A percentile compares a stretch with the other conserved stretches of the same genome.
These are phyloP conservation scores for Ametastegia equiseti DNA, from an alignment of 2,888 invertebrate species.

Conservation along the genomic window DNA sequence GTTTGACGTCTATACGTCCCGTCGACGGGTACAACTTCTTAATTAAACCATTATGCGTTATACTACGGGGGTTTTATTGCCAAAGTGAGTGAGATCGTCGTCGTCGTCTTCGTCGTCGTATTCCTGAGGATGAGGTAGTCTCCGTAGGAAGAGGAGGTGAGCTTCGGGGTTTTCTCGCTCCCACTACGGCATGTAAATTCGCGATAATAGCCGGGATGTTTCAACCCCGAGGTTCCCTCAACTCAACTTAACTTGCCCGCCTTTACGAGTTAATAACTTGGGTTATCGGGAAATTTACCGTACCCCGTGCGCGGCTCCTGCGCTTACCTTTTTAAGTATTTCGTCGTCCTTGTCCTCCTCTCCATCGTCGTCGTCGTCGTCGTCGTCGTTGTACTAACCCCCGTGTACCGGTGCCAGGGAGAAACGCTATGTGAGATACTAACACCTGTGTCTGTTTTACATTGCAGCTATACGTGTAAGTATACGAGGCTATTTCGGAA, in stretches of 20 bases:
- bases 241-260: conserved; percentile 67
- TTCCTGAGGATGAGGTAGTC: too few relatives aligned
- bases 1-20: too few relatives aligned
- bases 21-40: conserved; percentile 67
- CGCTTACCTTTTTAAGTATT: conserved; percentile 7
- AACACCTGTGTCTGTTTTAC: too few relatives aligned
- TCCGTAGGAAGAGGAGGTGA: too few relatives aligned
- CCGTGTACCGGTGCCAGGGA: too few relatives aligned
- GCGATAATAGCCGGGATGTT: conserved; percentile 71
- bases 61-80: conserved; percentile 70
- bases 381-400: too few relatives aligned
- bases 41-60: conserved; percentile 73
- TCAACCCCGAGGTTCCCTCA: conserved; percentile 60
- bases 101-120: too few relatives aligned
- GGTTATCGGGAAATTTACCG: conserved; percentile 73
- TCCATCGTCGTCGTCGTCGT: too few relatives aligned
- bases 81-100: conserved; percentile 49
- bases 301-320: conserved; percentile 53
- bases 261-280: conserved; percentile 75
- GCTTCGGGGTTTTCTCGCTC: conserved; percentile 29
- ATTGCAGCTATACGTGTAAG: too few relatives aligned
- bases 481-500: too few relatives aligned
- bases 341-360: too few relatives aligned
- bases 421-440: too few relatives aligned
- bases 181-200: conserved; percentile 70